Evolutionary conservation across 2,113 vertebrate genomes (phyloP).

Genomic region (Meriones unguiculatus): DNA sequence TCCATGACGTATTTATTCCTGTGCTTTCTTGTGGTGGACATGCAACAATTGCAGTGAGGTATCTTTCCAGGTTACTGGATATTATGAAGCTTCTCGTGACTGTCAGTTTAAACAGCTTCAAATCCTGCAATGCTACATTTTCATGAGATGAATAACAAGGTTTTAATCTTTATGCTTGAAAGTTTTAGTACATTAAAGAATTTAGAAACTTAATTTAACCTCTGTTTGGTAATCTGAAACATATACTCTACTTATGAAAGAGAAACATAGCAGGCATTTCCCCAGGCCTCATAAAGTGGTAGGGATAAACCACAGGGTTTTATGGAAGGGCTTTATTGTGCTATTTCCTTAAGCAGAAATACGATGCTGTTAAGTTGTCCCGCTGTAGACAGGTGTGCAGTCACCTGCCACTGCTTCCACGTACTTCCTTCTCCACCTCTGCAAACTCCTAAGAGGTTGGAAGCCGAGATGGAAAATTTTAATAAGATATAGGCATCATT

Average conservation of each 20-base stretch:
- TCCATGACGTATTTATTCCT: background rate
- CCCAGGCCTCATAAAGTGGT: too few relatives aligned
- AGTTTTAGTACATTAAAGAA: background rate
- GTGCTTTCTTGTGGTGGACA: background rate
- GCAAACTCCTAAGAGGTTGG: background rate
- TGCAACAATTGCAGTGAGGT: rapidly evolving
- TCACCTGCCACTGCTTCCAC: rapidly evolving
- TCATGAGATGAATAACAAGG: background rate
- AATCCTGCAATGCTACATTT: background rate
- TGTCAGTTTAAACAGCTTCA: background rate
- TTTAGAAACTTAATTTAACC: background rate
- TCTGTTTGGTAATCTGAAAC: background rate
- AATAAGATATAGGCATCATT: too few relatives aligned
- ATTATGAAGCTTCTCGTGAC: background rate
- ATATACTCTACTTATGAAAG: background rate
- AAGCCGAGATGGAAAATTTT: background rate
- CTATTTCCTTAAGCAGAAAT: too few relatives aligned
- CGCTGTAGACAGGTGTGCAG: rapidly evolving
- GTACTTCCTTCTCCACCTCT: background rate
- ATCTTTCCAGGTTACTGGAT: background rate
- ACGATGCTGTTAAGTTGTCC: background rate
- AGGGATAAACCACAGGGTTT: background rate
- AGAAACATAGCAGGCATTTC: background rate
- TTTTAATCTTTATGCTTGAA: background rate
- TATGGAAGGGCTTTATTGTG: background rate